Evolutionary conservation across 2,113 vertebrate genomes (phyloP), one percentile per base, ranked within the genome.

Genomic region (Microcebus tavaratra): DNA sequence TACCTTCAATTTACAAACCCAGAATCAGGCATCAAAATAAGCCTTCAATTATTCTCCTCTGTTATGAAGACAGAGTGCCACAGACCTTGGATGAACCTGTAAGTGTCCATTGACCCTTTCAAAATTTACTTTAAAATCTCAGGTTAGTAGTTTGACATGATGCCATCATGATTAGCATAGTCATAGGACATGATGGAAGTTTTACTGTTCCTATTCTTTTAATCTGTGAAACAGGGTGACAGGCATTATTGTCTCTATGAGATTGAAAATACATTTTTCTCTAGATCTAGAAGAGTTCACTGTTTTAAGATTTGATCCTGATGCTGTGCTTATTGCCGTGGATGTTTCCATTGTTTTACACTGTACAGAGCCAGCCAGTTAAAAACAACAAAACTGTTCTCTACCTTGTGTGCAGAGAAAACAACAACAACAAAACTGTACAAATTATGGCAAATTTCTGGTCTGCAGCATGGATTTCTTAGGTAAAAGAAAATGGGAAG

Each of bases 401-500:
- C 39, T 39, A 39, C 39, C 39, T 39, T 39, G 39, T 39, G 39
- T 39, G 39, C 39, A 39, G 39, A 39, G 39, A 39, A 39, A 39
- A 39, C 39, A 39, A 39, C 39, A 39, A 88, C 36, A 94, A 57
- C 25, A 93, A 42, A 42, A n/a, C 31, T 91, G 27, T 78, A 57
- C 21, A 88, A 76, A 73, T 85, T 39, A 89, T 72, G 57, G 31
- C 55, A 80, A 87, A 95, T 34, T 75, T 91, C 65, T 67, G 5
- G 8, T 93, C 70, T 67, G 4, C 11, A 36, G 76, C 57, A 76
- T 67, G 59, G 83, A 80, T 81, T 93, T 94, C 57, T 93, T 76
- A 84, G 90, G 83, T 76, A 79, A 91, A 96, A 63, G 57, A 96
- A 97, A 94, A 80, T n/a, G 59, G 27, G 57, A 95, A 94, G 84